Evolutionary conservation across 1,140 invertebrate species (phyloP), one percentile per base, ranked within the genome.

Genomic region (Heliothis virescens): DNA sequence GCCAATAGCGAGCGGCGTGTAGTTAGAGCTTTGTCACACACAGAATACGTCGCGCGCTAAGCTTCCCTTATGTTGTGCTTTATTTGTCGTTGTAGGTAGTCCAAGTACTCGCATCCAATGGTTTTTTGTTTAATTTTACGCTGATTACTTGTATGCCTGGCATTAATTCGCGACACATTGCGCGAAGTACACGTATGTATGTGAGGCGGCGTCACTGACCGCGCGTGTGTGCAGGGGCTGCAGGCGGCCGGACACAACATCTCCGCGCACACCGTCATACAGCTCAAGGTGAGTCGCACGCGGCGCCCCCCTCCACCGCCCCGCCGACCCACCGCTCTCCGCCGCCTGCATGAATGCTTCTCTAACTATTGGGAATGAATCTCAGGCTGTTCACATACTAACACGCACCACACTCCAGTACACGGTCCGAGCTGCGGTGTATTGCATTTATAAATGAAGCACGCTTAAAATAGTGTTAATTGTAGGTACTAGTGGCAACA

Each of bases 231-330:
- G 60, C 96, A 98, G 98, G 97, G 97, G 93, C 97, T 98, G 94
- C 97, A 98, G 96, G 97, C 97, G 95, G 96, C 96, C 92, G 97
- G 97, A 85, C 97, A 97, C 96, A 98, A 98, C 96, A 97, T 98
- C 95, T 97, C 97, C 90, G 96, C 97, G 94, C 96, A 98, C 94
- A 97, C 97, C 95, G 96, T 98, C 96, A 97, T 98, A 91, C 97
- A 97, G 93, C 96, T 98, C 84, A 98, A 98, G 97, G 98, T 98
- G 96, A 97, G 97, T 96, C 34, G 16, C 12, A 21, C 15, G 21
- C 21, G 21, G 1, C 21, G 21, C n/a, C 48, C 75, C 1, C 75
- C 2, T 47, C 47, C 26, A 0, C 15, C 15, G 15, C 7, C 7
- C 5, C 53, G 4, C 26, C 11, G 10, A 2, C 57, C 34, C 5